phyloP scores from a whole-genome alignment of 2,113 vertebrate genomes.

The Eidolon helvum region DNA sequence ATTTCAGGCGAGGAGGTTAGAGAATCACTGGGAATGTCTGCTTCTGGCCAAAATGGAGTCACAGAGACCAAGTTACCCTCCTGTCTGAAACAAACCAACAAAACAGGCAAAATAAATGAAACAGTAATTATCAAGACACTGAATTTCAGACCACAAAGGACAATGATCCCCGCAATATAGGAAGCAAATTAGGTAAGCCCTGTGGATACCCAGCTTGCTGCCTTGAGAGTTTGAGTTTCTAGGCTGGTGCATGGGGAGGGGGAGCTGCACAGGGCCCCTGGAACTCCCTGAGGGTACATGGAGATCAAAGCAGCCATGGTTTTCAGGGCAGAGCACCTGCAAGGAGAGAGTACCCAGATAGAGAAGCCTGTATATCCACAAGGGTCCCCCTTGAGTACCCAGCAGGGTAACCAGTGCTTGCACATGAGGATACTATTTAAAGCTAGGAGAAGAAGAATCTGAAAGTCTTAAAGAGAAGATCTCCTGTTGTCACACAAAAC shows the following conservation, averaged over 20 bases:
- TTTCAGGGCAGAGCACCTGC: background rate
- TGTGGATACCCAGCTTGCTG: background rate
- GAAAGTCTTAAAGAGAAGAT: background rate
- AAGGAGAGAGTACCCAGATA: background rate
- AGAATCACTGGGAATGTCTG: background rate
- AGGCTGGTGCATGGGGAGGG: rapidly evolving
- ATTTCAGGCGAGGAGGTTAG: background rate
- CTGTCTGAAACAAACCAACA: background rate
- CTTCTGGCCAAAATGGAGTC: background rate
- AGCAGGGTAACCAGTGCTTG: background rate
- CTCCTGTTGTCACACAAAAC: background rate
- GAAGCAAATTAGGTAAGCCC: background rate
- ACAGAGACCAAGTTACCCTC: background rate
- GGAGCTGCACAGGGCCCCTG: background rate
- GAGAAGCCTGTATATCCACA: too few species aligned
- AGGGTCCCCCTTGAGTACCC: background rate
- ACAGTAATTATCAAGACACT: background rate
- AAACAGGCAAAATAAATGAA: background rate
- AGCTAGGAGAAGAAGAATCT: background rate
- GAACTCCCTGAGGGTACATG: background rate
- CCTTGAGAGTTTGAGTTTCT: background rate
- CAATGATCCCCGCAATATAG: too few species aligned
- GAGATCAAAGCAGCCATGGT: background rate
- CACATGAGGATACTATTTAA: background rate
- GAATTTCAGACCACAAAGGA: background rate